phyloP scores from a whole-genome alignment of 1,140 invertebrate species.

The Anagrus nilaparvatae region DNA sequence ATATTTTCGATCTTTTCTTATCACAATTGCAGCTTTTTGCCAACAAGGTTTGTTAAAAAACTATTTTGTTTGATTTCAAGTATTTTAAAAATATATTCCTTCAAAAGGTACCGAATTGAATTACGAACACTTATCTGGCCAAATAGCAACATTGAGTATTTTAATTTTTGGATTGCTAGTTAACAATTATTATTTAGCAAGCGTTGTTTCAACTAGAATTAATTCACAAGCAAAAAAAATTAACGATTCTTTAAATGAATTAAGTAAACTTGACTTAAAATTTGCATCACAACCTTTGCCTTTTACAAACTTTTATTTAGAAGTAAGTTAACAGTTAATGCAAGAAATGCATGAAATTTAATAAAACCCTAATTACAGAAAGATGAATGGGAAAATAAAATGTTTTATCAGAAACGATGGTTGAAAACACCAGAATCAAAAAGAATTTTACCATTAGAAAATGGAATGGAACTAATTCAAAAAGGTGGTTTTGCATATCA shows the following conservation, averaged over 20 bases:
- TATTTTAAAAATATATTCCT: too few species aligned
- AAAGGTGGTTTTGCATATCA: slow-evolving; percentile 20
- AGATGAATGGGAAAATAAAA: slow-evolving; percentile 15
- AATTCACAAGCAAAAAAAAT: neutral
- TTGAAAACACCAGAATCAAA: slow-evolving; percentile 11
- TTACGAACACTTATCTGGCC: neutral
- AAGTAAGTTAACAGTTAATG: too few species aligned
- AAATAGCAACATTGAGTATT: slow-evolving; percentile 8
- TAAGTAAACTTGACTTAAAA: slow-evolving; percentile 1
- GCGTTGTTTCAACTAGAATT: slow-evolving; percentile 9
- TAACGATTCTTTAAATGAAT: slow-evolving; percentile 8
- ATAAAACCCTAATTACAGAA: slow-evolving; percentile 16
- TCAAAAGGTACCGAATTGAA: slow-evolving; percentile 13
- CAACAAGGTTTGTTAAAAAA: slow-evolving; percentile 24
- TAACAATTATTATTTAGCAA: slow-evolving; percentile 12
- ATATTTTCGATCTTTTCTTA: slow-evolving; percentile 16
- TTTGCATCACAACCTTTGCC: slow-evolving; percentile 9
- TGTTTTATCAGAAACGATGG: slow-evolving; percentile 12
- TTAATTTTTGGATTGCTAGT: slow-evolving; percentile 7
- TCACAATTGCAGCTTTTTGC: slow-evolving; percentile 21
- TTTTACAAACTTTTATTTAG: too few species aligned
- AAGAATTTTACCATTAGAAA: slow-evolving; percentile 11
- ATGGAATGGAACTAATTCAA: slow-evolving; percentile 13
- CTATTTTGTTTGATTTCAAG: too few species aligned
- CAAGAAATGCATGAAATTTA: too few species aligned